These are phyloP conservation scores for Rhipidura dahli DNA, from an alignment of 2,113 vertebrate species.

Conservation along the genomic window DNA sequence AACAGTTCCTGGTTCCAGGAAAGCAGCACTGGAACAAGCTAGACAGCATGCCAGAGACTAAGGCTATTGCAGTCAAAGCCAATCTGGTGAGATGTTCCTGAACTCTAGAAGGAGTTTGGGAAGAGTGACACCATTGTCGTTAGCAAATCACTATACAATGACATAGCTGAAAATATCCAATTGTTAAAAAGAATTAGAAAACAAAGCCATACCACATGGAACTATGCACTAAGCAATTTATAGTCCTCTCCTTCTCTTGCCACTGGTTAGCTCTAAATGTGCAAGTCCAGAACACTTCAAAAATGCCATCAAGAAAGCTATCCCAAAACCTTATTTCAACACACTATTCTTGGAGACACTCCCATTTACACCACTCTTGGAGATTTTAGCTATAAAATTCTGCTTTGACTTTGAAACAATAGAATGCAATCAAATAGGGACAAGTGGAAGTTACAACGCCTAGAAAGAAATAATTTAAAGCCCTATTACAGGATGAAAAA, in stretches of 20 bases:
- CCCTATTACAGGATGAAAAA: not conserved
- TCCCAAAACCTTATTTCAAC: not conserved
- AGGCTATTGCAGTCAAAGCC: not conserved
- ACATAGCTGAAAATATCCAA: not conserved
- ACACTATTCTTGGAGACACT: not conserved
- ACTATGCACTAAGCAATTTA: not conserved
- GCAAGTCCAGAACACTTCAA: not conserved
- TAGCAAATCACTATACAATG: not conserved
- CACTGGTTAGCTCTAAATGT: not conserved
- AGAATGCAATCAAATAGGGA: not conserved
- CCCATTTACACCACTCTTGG: not conserved
- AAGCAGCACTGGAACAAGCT: not conserved
- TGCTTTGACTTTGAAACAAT: not conserved
- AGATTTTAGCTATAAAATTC: not conserved
- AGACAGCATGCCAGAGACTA: not conserved
- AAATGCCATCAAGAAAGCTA: not conserved
- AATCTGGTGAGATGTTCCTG: not conserved
- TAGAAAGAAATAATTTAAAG: not conserved
- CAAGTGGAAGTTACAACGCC: not conserved
- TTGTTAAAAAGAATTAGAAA: not conserved
- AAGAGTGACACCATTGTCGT: not conserved
- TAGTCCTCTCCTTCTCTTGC: accelerated
- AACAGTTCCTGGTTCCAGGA: not conserved
- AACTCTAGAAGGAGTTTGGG: not conserved
- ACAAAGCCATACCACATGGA: not conserved